Evolutionary conservation across 2,888 invertebrate species (phyloP), one percentile per base, ranked within the genome.

Genomic region (Sarcophaga caerulescens): DNA sequence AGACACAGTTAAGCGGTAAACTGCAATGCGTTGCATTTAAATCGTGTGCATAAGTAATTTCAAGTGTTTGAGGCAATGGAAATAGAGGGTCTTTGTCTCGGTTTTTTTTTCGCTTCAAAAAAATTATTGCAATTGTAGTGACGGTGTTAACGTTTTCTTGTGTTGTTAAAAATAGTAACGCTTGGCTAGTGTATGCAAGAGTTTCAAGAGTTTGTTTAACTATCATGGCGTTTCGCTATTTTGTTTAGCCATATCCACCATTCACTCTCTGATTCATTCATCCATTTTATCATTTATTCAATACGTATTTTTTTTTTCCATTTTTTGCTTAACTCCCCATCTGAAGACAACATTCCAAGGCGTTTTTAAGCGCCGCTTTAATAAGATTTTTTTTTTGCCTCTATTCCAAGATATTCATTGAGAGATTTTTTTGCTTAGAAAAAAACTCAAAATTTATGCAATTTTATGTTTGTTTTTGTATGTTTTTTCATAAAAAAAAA

Each of bases 351-450:
- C 75, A 85, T 82, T 75, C 85, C 82, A 45, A 79, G 62, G 75
- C 79, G 73, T 82, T 82, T 85, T 75, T 59, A 79, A 82, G 82
- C 85, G 82, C 82, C 85, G 71, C 71, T 85, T 74, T 35, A 63
- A 45, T 35, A 35, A 35, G 17, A 45, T 59, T 65, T 63, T 69
- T 69, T 76, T 84, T 68, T 69, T 35, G 4, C 35, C 6, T 35
- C 35, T 35, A 35, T 6, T 47, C 35, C 62, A 17, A 70, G 19
- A 47, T 25, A 23, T 66, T 66, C 60, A 65, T 59, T 70, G 75
- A 74, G 19, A 74, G 35, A 57, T 6, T 69, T 75, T 65, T 60
- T 23, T 21, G 2, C 17, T 19, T 23, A 45, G n/a, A 19, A 5
- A 52, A 52, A 35, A 81, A 74, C 47, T 21, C 52, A 11, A 65